These are phyloP conservation scores for Actenoides lindsayi DNA, from an alignment of 2,113 vertebrate species.

Conservation along the genomic window DNA sequence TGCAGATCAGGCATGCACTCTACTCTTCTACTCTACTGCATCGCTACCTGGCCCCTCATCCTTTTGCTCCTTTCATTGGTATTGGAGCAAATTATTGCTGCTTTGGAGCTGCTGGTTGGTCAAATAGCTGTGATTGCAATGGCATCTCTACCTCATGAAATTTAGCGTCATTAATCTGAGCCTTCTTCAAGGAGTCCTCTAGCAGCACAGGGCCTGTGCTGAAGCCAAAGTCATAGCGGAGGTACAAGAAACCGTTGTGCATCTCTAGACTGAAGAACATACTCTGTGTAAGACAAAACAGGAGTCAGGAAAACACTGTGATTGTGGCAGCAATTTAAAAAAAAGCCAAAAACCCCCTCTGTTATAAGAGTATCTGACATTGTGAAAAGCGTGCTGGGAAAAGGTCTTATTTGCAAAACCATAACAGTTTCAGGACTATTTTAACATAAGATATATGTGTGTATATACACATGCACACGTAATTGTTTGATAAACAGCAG, in stretches of 20 bases:
- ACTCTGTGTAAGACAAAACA: conserved; percentile 75
- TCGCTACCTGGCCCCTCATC: neutral
- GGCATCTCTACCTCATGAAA: conserved; percentile 89
- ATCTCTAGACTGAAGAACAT: conserved; percentile 93
- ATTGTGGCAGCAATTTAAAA: neutral
- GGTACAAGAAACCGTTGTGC: conserved; percentile 86
- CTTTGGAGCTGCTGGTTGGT: neutral
- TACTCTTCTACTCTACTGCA: neutral
- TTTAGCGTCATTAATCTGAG: conserved; percentile 92
- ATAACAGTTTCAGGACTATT: neutral
- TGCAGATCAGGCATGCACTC: neutral
- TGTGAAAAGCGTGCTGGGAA: neutral
- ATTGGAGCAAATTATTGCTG: neutral
- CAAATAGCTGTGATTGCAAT: neutral
- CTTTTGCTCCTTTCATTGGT: neutral
- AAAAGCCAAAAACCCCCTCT: neutral
- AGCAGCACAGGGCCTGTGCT: conserved; percentile 82
- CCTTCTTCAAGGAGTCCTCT: conserved; percentile 85
- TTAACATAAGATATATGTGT: neutral
- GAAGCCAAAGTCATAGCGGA: conserved; percentile 95
- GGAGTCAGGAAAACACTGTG: neutral
- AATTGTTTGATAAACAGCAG: neutral
- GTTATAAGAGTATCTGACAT: neutral
- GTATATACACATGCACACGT: neutral
- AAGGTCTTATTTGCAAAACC: neutral